Evolutionary conservation across 2,797 vertebrate species (phyloP).

Genomic region (Melanotaenia maccullochi): DNA sequence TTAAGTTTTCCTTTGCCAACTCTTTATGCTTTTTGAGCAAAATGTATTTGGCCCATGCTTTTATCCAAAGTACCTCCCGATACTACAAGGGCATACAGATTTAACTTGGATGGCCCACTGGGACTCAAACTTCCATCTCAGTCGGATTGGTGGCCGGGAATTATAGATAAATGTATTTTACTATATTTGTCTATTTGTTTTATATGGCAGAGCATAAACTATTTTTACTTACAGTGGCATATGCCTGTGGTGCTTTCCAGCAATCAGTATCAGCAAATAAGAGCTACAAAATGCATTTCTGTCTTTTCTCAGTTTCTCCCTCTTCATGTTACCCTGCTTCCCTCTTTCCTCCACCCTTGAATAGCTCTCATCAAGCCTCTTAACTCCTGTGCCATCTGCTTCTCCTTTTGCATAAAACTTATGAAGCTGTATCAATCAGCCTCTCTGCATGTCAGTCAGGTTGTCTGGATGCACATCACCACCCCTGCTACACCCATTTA

Average conservation of each 20-base stretch:
- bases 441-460: conserved; percentile 54
- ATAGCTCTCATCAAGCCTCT: conserved; percentile 33
- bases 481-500: conserved; percentile 47
- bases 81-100: conserved; percentile 42
- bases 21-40: conserved; percentile 52
- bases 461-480: conserved; percentile 48
- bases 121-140: conserved; percentile 38
- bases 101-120: conserved; percentile 28
- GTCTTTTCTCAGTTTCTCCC: conserved; percentile 7
- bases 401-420: conserved; percentile 44
- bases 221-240: conserved; percentile 4
- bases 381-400: conserved; percentile 56
- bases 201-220: neutral
- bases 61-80: conserved; percentile 60
- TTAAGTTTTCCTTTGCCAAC: conserved; percentile 35
- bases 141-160: conserved; percentile 12
- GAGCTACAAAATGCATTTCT: neutral
- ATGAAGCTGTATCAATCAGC: conserved; percentile 53
- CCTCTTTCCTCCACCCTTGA: conserved; percentile 20
- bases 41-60: conserved; percentile 62
- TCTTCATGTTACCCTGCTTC: conserved; percentile 1
- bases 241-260: neutral
- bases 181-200: conserved; percentile 7
- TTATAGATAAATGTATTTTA: neutral
- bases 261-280: conserved; percentile 10